phyloP scores from a whole-genome alignment of 2,113 vertebrate genomes.

The Machaerirhynchus nigripectus region DNA sequence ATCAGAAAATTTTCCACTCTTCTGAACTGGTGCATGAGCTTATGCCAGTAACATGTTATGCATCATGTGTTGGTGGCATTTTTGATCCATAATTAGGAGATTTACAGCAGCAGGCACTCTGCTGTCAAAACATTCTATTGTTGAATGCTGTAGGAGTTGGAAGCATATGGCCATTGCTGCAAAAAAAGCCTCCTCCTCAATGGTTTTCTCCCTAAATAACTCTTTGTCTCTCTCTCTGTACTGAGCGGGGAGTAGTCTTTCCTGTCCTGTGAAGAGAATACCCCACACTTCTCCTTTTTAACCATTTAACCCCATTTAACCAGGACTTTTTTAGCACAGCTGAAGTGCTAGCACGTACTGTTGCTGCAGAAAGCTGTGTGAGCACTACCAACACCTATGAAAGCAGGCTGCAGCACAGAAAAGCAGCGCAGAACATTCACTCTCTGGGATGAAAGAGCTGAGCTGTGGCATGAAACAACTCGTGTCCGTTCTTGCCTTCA shows the following conservation, averaged over 20 bases:
- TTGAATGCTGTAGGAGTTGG: neutral
- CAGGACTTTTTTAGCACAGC: neutral
- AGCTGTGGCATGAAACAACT: neutral
- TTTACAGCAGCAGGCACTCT: neutral
- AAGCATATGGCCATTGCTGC: neutral
- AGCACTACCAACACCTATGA: neutral
- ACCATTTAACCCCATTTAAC: neutral
- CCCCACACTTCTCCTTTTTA: neutral
- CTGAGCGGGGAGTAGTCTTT: neutral
- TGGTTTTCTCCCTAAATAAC: neutral
- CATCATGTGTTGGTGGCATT: neutral
- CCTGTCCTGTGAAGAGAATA: neutral
- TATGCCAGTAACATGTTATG: neutral
- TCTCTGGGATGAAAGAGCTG: neutral
- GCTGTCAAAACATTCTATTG: conserved; percentile 1
- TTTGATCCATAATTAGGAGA: neutral
- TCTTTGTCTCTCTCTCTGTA: neutral
- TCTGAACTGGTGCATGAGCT: neutral
- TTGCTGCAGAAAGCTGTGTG: neutral
- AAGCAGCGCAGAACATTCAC: accelerated
- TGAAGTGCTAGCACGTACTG: accelerated
- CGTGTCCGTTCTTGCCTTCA: neutral
- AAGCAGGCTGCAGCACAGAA: neutral
- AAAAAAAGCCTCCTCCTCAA: neutral
- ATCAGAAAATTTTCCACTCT: neutral